Percentiles rank a stretch among this genome's conserved stretches.
Conservation (phyloP, 2,888 invertebrate genomes). For the Diaphora mendica region DNA sequence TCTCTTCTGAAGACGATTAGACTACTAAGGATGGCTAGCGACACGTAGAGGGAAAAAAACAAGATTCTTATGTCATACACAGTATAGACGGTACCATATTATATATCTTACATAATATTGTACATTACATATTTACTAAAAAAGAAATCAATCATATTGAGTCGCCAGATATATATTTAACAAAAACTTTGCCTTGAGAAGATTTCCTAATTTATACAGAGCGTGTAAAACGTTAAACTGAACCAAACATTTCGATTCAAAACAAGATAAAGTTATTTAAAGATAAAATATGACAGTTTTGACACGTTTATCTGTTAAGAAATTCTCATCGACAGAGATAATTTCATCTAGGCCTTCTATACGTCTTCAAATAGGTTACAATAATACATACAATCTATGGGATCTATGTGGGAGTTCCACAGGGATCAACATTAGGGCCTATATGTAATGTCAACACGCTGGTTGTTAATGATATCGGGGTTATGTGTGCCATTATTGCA, state of each 20-base stretch:
- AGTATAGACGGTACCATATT: too few species aligned
- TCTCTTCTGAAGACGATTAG: too few species aligned
- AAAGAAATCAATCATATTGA: neutral
- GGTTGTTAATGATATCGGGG: too few species aligned
- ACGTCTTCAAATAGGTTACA: neutral
- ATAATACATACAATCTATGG: neutral
- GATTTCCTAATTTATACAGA: neutral
- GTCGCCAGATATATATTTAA: neutral
- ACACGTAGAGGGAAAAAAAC: too few species aligned
- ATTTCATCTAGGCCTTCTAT: conserved; percentile 12
- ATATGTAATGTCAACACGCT: neutral
- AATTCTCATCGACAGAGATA: conserved; percentile 19
- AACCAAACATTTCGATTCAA: neutral
- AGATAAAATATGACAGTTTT: conserved; percentile 13
- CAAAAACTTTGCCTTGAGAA: neutral
- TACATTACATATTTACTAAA: neutral
- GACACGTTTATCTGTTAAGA: conserved; percentile 9
- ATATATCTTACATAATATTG: too few species aligned
- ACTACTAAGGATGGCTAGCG: too few species aligned
- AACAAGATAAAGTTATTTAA: neutral
- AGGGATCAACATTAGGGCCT: neutral
- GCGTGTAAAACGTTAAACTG: neutral
- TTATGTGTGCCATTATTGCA: too few species aligned
- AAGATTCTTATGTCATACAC: too few species aligned
- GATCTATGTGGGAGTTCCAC: neutral